These are phyloP conservation scores for Macaria notata DNA, from an alignment of 2,888 invertebrate genomes.

Conservation along the genomic window DNA sequence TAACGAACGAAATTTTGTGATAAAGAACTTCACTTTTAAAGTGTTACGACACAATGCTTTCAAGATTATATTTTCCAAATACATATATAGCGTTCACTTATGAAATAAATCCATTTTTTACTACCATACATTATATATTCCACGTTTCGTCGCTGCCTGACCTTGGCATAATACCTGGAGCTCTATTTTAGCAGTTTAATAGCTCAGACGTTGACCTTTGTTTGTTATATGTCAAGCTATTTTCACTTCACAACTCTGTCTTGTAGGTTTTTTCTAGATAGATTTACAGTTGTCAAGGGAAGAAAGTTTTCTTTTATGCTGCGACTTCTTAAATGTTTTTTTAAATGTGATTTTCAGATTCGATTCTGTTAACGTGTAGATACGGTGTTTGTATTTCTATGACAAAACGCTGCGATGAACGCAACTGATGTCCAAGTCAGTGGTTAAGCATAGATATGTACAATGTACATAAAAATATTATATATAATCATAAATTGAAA, in stretches of 20 bases:
- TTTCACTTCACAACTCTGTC: constrained; percentile 1
- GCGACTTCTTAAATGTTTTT: background rate
- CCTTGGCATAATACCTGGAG: too few relatives aligned
- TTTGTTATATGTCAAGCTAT: background rate
- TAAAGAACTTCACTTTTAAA: too few relatives aligned
- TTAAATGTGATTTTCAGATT: background rate
- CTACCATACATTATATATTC: too few relatives aligned
- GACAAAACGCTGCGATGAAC: background rate
- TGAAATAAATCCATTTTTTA: too few relatives aligned
- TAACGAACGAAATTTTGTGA: too few relatives aligned
- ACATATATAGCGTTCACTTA: too few relatives aligned
- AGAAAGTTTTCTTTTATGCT: background rate
- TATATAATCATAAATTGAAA: too few relatives aligned
- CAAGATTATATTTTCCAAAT: too few relatives aligned
- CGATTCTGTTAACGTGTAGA: background rate
- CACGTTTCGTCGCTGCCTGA: too few relatives aligned
- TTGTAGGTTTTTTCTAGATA: background rate
- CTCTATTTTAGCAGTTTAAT: background rate
- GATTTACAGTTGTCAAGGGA: background rate
- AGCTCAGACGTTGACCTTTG: constrained; percentile 1
- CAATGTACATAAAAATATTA: background rate
- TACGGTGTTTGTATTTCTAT: background rate
- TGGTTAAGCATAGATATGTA: background rate
- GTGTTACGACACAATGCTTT: too few relatives aligned
- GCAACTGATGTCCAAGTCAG: background rate